Conservation (phyloP, 2,797 vertebrate species). For the Tapera naevia region DNA sequence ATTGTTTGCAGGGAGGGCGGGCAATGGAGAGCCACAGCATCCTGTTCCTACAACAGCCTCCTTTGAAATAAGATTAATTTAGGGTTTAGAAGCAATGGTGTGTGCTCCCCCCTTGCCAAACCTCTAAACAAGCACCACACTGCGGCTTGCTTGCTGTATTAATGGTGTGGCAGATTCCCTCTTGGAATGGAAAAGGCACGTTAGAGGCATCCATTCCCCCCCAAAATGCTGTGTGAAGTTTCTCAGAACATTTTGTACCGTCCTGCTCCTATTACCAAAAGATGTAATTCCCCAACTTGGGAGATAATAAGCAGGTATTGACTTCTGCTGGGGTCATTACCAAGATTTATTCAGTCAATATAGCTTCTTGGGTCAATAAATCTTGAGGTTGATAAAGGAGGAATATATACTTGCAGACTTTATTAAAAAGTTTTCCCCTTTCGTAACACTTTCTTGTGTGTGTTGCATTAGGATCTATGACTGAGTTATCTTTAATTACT, state of each 20-base stretch:
- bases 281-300: constrained; percentile 72
- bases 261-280: constrained; percentile 60
- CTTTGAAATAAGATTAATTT: background rate
- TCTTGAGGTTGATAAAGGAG: constrained; percentile 79
- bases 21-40: background rate
- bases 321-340: constrained; percentile 78
- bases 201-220: background rate
- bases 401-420: constrained; percentile 77
- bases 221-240: background rate
- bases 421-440: constrained; percentile 77
- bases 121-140: accelerated
- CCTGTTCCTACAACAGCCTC: background rate
- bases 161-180: background rate
- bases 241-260: constrained; percentile 45
- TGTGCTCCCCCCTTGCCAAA: background rate
- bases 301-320: constrained; percentile 80
- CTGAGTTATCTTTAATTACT: background rate
- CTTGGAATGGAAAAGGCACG: background rate
- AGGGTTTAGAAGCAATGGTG: accelerated
- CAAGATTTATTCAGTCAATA: constrained; percentile 83
- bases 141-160: background rate
- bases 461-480: background rate
- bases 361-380: constrained; percentile 77
- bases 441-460: background rate
- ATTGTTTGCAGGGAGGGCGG: background rate